Conservation (phyloP, 2,113 vertebrate species). For the Numenius arquata region DNA sequence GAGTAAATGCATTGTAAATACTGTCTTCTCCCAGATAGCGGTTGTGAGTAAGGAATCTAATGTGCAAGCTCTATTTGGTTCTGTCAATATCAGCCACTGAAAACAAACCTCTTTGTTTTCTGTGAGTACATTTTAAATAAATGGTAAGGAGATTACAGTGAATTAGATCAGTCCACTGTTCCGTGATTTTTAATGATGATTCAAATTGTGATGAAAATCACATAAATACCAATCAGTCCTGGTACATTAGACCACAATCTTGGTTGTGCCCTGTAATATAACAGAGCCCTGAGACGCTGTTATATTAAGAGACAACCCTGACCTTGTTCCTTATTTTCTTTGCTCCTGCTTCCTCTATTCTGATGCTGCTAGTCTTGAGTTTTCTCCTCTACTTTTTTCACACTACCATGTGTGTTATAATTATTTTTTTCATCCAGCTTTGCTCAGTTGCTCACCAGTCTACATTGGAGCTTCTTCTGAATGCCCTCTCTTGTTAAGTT, state of each 20-base stretch:
- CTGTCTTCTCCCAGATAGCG: not conserved
- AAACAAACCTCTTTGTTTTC: not conserved
- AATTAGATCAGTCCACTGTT: not conserved
- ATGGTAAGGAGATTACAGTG: not conserved
- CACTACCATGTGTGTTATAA: fast-evolving
- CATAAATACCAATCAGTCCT: fast-evolving
- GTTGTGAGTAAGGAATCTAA: fast-evolving
- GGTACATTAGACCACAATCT: fast-evolving
- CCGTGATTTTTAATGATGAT: no score
- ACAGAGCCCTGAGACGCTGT: not conserved
- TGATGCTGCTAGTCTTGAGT: not conserved
- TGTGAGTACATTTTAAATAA: not conserved
- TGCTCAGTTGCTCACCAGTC: not conserved
- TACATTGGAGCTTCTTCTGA: not conserved
- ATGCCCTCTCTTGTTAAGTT: not conserved
- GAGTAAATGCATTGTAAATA: not conserved
- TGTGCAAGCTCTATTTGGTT: not conserved
- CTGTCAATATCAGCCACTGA: not conserved
- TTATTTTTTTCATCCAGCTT: not conserved
- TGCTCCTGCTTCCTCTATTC: not conserved
- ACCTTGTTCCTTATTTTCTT: not conserved
- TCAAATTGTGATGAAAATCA: not conserved
- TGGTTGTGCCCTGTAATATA: fast-evolving
- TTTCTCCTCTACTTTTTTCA: not conserved
- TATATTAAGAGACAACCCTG: not conserved